Conservation (phyloP, 2,797 vertebrate species). For the Argyrosomus regius region DNA sequence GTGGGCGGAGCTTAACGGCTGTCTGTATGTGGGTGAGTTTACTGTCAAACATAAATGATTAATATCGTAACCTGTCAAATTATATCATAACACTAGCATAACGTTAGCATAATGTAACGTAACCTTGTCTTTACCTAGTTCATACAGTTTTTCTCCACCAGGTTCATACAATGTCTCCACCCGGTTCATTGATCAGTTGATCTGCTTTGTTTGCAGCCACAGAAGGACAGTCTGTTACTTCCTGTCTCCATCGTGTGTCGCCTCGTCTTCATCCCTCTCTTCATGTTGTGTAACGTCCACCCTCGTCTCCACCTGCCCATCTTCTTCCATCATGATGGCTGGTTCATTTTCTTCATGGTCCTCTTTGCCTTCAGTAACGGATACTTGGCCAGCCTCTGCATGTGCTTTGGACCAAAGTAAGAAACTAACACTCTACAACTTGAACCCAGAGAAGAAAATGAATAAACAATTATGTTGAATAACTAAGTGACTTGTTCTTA, state of each 20-base stretch:
- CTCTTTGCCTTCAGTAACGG: conserved; percentile 92
- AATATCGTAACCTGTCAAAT: too few relatives aligned
- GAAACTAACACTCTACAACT: conserved; percentile 38
- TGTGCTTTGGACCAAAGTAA: conserved; percentile 96
- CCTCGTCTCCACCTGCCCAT: conserved; percentile 80
- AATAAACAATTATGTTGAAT: too few relatives aligned
- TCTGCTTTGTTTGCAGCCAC: conserved; percentile 75
- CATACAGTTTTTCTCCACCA: background rate
- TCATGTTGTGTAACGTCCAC: conserved; percentile 93
- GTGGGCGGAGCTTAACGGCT: conserved; percentile 91
- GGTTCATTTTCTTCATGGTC: conserved; percentile 90
- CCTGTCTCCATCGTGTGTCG: conserved; percentile 84
- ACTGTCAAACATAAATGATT: background rate
- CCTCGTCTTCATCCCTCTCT: conserved; percentile 89
- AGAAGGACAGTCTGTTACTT: conserved; percentile 87
- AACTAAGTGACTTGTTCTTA: too few relatives aligned
- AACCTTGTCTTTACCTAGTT: background rate
- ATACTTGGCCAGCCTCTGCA: conserved; percentile 95
- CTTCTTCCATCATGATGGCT: conserved; percentile 89
- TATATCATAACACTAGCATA: too few relatives aligned
- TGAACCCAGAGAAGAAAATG: too few relatives aligned
- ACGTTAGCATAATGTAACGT: too few relatives aligned
- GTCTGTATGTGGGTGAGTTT: conserved; percentile 91
- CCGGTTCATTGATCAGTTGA: background rate
- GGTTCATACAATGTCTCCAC: background rate